Percentiles rank a stretch among this genome's conserved stretches.
Evolutionary conservation across 2,113 vertebrate genomes (phyloP).

Genomic region (Chrysemys picta): DNA sequence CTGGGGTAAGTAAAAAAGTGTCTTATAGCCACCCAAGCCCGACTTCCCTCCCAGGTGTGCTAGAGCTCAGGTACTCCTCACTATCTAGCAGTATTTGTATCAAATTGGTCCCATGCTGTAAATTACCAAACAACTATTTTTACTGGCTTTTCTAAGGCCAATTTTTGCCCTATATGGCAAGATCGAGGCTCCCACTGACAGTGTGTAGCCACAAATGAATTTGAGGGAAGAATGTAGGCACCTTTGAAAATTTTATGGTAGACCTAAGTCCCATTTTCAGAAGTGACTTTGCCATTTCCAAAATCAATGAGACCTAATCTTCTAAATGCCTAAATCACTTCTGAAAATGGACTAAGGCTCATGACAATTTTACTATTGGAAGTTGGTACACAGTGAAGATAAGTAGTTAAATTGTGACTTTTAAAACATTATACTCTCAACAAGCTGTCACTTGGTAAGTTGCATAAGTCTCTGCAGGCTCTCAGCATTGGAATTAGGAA

Average conservation of each 20-base stretch:
- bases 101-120: neutral
- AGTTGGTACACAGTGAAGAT: neutral
- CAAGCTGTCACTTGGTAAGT: neutral
- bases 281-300: fast-evolving
- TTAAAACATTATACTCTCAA: neutral
- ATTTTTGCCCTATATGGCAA: neutral
- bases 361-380: neutral
- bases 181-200: neutral
- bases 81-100: neutral
- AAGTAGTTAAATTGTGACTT: neutral
- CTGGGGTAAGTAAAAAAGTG: fast-evolving
- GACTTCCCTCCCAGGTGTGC: no score
- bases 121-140: neutral
- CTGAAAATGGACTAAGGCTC: neutral
- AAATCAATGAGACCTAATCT: neutral
- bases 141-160: neutral
- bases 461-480: neutral
- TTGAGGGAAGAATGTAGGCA: neutral
- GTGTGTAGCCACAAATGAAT: neutral
- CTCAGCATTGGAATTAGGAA: neutral
- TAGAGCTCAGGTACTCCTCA: fast-evolving
- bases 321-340: neutral
- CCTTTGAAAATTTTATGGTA: neutral
- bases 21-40: neutral
- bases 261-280: neutral